These are phyloP conservation scores for Megaceryle alcyon DNA, from an alignment of 2,797 vertebrate species.

Conservation along the genomic window DNA sequence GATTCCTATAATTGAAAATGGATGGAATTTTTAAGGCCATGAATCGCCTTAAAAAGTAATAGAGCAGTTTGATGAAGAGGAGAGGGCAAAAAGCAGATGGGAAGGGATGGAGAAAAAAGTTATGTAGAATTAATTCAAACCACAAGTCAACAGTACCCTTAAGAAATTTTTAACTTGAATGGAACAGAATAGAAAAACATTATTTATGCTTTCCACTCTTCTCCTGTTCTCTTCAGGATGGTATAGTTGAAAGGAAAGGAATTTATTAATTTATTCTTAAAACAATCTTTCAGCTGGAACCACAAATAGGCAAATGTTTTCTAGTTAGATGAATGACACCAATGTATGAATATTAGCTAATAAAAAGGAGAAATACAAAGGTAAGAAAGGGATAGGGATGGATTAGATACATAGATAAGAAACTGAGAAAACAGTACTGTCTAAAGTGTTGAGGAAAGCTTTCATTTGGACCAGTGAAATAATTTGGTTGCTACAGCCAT, in stretches of 20 bases:
- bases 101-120: not conserved
- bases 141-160: not conserved
- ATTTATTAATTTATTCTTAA: not conserved
- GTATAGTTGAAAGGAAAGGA: not conserved
- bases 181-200: not conserved
- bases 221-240: not conserved
- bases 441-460: not conserved
- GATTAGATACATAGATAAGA: not conserved
- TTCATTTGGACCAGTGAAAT: not conserved
- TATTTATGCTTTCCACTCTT: not conserved
- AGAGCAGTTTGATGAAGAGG: not conserved
- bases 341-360: not conserved
- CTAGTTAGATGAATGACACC: not conserved
- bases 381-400: not conserved
- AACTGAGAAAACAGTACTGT: not conserved
- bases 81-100: constrained; percentile 12
- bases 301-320: not conserved
- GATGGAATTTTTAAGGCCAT: not conserved
- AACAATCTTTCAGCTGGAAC: not conserved
- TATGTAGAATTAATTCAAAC: not conserved
- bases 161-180: not conserved
- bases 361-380: not conserved
- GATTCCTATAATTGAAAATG: constrained; percentile 40
- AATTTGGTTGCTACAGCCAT: not conserved
- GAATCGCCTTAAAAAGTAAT: constrained; percentile 20